These are phyloP conservation scores for Galerucella calmariensis DNA, from an alignment of 2,888 invertebrate genomes.

Conservation along the genomic window DNA sequence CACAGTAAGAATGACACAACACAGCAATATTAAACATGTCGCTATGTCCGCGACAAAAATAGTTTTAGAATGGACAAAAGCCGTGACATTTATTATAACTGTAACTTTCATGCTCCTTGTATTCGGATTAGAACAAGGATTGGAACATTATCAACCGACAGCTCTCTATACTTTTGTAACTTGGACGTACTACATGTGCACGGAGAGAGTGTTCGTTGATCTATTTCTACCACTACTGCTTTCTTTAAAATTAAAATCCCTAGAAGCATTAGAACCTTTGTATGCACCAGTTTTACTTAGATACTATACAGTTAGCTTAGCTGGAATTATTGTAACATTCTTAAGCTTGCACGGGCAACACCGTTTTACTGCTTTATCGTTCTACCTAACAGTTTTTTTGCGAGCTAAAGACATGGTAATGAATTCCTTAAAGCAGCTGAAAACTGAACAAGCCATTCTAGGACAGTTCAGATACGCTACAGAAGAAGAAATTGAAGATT, in stretches of 20 bases:
- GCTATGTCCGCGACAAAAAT: conserved; percentile 86
- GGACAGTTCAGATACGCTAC: conserved; percentile 75
- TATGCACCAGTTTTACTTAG: conserved; percentile 76
- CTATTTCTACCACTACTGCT: conserved; percentile 71
- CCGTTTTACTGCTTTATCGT: conserved; percentile 69
- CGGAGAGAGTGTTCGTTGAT: conserved; percentile 78
- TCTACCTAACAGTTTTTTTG: conserved; percentile 76
- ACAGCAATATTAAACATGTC: conserved; percentile 77
- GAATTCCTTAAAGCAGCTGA: conserved; percentile 69
- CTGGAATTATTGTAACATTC: conserved; percentile 69
- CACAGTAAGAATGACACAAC: conserved; percentile 78
- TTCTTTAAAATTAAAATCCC: conserved; percentile 70
- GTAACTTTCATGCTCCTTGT: conserved; percentile 80
- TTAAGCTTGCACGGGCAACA: conserved; percentile 70
- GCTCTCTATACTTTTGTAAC: conserved; percentile 74
- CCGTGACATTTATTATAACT: conserved; percentile 81
- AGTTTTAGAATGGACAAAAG: conserved; percentile 84
- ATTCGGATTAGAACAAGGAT: conserved; percentile 79
- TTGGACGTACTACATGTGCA: conserved; percentile 76
- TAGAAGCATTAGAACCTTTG: conserved; percentile 78
- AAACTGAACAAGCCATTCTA: conserved; percentile 72
- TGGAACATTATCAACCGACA: conserved; percentile 79
- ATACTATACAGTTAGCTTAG: conserved; percentile 70
- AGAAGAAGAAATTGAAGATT: conserved; percentile 72
- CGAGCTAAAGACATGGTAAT: conserved; percentile 72